Percentiles rank a stretch among this genome's conserved stretches.
Conservation (phyloP, 2,797 vertebrate genomes). For the Cichlasoma orientale region DNA sequence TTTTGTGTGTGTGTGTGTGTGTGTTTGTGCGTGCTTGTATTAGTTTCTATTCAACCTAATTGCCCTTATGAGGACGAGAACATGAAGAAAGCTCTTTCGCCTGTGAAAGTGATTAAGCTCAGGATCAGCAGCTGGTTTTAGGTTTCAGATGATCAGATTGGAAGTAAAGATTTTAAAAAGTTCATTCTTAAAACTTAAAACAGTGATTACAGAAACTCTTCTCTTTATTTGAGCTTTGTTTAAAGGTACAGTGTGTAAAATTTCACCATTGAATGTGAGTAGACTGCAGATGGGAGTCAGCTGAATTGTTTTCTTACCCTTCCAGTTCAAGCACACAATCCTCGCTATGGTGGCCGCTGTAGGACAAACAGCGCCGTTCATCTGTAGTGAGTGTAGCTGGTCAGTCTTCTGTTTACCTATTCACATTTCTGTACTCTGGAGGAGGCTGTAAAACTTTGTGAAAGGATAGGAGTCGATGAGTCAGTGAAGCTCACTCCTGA, state of each 20-base stretch:
- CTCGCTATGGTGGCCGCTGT: too few species aligned
- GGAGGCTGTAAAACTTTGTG: too few species aligned
- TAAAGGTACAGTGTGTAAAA: background rate
- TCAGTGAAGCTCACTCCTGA: too few species aligned
- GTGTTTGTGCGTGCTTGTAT: background rate
- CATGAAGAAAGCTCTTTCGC: slow-evolving; percentile 6
- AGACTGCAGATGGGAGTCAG: background rate
- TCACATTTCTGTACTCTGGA: too few species aligned
- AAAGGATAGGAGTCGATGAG: too few species aligned
- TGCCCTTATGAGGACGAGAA: slow-evolving; percentile 26
- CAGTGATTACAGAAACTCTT: background rate
- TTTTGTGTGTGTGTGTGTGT: slow-evolving; percentile 1
- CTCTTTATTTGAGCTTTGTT: background rate
- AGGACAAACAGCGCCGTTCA: too few species aligned
- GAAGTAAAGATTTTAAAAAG: slow-evolving; percentile 7
- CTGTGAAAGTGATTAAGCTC: slow-evolving; percentile 17
- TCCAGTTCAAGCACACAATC: background rate
- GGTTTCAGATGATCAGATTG: background rate
- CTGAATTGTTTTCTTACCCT: background rate
- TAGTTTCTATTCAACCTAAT: slow-evolving; percentile 3
- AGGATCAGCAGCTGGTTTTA: slow-evolving; percentile 17
- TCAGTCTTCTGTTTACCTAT: too few species aligned
- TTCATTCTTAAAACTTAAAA: background rate
- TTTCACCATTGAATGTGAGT: background rate
- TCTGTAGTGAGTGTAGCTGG: too few species aligned